These are phyloP conservation scores for Alentia gelatinosa DNA, from an alignment of 2,888 invertebrate species.

Conservation along the genomic window DNA sequence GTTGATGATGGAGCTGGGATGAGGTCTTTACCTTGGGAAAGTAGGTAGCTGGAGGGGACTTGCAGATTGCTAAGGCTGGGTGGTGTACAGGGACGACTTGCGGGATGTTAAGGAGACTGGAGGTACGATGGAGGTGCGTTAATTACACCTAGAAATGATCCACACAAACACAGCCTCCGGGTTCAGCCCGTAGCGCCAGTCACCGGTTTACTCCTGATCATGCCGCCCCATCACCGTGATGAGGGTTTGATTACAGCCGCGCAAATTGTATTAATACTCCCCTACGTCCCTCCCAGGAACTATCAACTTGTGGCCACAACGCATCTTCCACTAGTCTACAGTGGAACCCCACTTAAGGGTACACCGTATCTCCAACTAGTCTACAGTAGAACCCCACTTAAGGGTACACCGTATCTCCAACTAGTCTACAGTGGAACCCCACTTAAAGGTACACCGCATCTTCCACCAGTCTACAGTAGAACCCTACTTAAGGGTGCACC, in stretches of 20 bases:
- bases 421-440: too few relatives aligned
- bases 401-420: too few relatives aligned
- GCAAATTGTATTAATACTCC: neutral
- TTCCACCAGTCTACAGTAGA: too few relatives aligned
- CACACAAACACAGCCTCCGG: too few relatives aligned
- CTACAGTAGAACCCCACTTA: too few relatives aligned
- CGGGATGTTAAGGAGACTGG: neutral
- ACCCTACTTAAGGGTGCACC: too few relatives aligned
- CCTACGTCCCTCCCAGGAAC: neutral
- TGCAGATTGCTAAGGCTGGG: slow-evolving; percentile 1
- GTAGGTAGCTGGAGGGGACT: neutral
- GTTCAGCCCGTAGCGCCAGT: too few relatives aligned
- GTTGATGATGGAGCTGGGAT: neutral
- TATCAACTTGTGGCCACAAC: neutral
- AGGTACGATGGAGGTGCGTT: neutral
- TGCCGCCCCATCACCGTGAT: neutral
- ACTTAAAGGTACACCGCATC: too few relatives aligned
- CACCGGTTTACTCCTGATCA: neutral
- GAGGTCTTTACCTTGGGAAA: neutral
- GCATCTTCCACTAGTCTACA: neutral
- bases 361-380: too few relatives aligned
- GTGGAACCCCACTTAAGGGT: neutral
- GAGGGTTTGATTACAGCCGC: neutral
- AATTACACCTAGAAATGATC: neutral
- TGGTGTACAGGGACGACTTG: too few relatives aligned